Conservation (phyloP, 2,888 invertebrate genomes). For the Coenonympha arcania region DNA sequence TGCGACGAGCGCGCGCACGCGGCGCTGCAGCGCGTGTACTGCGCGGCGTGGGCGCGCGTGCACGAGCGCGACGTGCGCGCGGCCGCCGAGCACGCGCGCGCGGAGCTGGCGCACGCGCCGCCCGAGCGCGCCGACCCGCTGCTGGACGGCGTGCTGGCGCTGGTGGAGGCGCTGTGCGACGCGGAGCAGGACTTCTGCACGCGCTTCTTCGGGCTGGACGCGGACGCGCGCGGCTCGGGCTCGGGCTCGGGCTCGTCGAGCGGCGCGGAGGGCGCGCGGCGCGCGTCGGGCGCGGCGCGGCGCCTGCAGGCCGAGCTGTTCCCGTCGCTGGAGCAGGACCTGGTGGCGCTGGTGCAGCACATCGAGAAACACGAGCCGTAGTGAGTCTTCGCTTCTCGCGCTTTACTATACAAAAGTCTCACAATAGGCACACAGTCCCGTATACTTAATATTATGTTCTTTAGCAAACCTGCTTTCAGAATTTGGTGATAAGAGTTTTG, state of each 20-base stretch:
- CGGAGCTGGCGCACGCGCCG: constrained; percentile 39
- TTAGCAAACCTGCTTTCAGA: no score
- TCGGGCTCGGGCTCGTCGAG: constrained; percentile 70
- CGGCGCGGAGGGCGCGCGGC: constrained; percentile 30
- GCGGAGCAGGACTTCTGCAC: constrained; percentile 97
- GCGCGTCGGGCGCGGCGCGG: constrained; percentile 75
- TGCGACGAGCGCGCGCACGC: constrained; percentile 82
- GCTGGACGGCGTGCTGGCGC: constrained; percentile 81
- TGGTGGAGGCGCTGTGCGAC: constrained; percentile 91
- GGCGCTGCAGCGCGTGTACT: constrained; percentile 74
- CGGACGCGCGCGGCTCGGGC: constrained; percentile 38
- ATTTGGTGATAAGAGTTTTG: no score
- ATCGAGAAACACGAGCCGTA: constrained; percentile 92
- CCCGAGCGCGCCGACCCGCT: constrained; percentile 40
- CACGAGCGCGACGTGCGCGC: constrained; percentile 89
- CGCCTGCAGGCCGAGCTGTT: constrained; percentile 93
- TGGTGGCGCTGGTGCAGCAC: constrained; percentile 87
- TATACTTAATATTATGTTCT: no score
- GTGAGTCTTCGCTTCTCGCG: constrained; percentile 74
- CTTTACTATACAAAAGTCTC: no score
- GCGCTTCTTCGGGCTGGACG: constrained; percentile 89
- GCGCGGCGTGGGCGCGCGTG: constrained; percentile 85
- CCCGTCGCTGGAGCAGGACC: constrained; percentile 87
- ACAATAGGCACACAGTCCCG: no score
- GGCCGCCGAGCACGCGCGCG: constrained; percentile 84